Evolutionary conservation across 1,140 invertebrate genomes (phyloP).

Genomic region (Colletes gigas): DNA sequence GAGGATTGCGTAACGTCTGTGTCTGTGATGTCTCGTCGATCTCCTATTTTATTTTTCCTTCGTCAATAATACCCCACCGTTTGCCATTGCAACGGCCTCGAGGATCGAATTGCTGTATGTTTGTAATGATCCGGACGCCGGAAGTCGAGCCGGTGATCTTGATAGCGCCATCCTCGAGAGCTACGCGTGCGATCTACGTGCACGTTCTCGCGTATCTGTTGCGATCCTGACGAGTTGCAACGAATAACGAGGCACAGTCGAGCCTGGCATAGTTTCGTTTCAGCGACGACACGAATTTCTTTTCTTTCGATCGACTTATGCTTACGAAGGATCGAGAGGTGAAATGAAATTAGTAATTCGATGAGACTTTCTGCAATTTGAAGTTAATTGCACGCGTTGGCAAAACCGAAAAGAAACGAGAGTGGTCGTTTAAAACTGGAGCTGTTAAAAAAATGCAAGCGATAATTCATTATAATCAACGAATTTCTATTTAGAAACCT

Average conservation of each 20-base stretch:
- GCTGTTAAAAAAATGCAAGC: no score
- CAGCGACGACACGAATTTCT: not conserved
- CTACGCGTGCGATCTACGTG: not conserved
- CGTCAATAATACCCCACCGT: constrained; percentile 15
- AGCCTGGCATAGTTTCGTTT: not conserved
- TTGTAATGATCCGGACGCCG: constrained; percentile 49
- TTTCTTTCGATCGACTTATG: not conserved
- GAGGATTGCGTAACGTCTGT: constrained; percentile 25
- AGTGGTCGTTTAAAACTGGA: no score
- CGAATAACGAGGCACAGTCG: not conserved
- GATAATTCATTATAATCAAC: no score
- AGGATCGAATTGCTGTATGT: constrained; percentile 42
- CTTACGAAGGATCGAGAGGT: no score
- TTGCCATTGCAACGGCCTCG: constrained; percentile 27
- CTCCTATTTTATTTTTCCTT: constrained; percentile 7
- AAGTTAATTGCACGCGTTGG: no score
- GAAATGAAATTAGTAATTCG: no score
- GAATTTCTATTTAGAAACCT: no score
- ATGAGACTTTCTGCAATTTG: no score
- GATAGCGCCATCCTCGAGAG: constrained; percentile 42
- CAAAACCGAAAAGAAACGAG: no score
- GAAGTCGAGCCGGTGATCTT: constrained; percentile 48
- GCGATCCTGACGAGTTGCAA: not conserved
- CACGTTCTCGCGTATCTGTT: not conserved
- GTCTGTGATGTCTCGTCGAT: constrained; percentile 14